phyloP scores from a whole-genome alignment of 2,797 vertebrate genomes.

The Champsocephalus esox region DNA sequence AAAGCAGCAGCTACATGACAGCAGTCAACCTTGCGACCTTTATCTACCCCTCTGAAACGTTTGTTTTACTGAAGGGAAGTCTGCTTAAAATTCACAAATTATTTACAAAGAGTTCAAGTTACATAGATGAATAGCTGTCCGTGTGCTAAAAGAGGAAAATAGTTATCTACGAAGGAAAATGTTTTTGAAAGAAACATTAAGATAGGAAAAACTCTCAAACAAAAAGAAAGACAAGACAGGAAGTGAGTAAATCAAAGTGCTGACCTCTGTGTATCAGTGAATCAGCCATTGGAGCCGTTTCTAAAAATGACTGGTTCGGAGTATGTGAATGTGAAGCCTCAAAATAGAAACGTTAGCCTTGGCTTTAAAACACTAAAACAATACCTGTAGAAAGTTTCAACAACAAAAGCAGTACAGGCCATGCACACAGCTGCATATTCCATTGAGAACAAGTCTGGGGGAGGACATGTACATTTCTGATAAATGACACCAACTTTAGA shows the following conservation, averaged over 20 bases:
- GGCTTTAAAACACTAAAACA: constrained; percentile 38
- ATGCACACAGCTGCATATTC: neutral
- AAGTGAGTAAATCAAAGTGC: constrained; percentile 70
- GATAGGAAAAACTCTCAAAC: constrained; percentile 26
- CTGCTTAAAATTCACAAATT: neutral
- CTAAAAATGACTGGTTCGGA: constrained; percentile 64
- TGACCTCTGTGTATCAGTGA: constrained; percentile 72
- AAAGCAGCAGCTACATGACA: constrained; percentile 3
- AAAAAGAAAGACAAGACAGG: constrained; percentile 62
- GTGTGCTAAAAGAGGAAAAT: constrained; percentile 8
- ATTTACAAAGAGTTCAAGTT: constrained; percentile 5
- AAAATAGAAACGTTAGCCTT: constrained; percentile 47
- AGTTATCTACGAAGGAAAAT: constrained; percentile 43
- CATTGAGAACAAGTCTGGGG: neutral
- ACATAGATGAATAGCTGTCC: neutral
- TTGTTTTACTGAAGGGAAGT: neutral
- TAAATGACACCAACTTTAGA: neutral
- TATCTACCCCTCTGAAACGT: neutral
- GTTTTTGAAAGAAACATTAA: constrained; percentile 45
- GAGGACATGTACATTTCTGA: constrained; percentile 11
- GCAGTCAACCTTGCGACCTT: neutral
- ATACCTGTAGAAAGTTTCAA: constrained; percentile 12
- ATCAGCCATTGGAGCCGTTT: constrained; percentile 65
- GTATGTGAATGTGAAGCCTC: constrained; percentile 41
- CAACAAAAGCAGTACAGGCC: neutral